phyloP scores from a whole-genome alignment of 1,140 invertebrate species.

The Bradysia coprophila region DNA sequence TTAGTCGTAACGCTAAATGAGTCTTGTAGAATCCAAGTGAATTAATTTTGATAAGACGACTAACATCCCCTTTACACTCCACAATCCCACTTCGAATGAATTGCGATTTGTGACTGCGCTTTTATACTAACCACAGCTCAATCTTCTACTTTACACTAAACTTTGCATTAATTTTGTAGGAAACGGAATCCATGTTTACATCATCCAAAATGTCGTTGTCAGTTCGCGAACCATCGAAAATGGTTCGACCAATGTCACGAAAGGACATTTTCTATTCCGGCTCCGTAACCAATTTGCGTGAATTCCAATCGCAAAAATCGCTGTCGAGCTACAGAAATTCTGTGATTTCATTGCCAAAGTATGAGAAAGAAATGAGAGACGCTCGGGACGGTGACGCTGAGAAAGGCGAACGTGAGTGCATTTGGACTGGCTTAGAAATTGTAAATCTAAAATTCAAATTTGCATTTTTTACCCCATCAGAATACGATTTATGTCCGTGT shows the following conservation, averaged over 20 bases:
- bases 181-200: conserved; percentile 6
- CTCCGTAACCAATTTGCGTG: conserved; percentile 74
- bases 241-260: conserved; percentile 80
- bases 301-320: conserved; percentile 84
- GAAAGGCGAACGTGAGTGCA: conserved; percentile 42
- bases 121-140: too few relatives aligned
- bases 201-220: conserved; percentile 28
- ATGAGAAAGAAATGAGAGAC: conserved; percentile 36
- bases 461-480: conserved; percentile 14
- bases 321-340: conserved; percentile 72
- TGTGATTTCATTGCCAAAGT: conserved; percentile 56
- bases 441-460: conserved; percentile 1
- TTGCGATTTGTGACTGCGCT: too few relatives aligned
- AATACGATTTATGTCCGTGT: conserved; percentile 57
- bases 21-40: too few relatives aligned
- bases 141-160: too few relatives aligned
- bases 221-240: conserved; percentile 20
- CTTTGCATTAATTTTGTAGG: too few relatives aligned
- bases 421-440: background rate
- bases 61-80: too few relatives aligned
- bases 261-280: conserved; percentile 99
- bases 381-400: conserved; percentile 33
- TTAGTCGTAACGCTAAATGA: too few relatives aligned
- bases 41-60: too few relatives aligned
- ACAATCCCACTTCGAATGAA: too few relatives aligned